Evolutionary conservation across 1,140 invertebrate species (phyloP).

Genomic region (Drosophila kurseongensis): DNA sequence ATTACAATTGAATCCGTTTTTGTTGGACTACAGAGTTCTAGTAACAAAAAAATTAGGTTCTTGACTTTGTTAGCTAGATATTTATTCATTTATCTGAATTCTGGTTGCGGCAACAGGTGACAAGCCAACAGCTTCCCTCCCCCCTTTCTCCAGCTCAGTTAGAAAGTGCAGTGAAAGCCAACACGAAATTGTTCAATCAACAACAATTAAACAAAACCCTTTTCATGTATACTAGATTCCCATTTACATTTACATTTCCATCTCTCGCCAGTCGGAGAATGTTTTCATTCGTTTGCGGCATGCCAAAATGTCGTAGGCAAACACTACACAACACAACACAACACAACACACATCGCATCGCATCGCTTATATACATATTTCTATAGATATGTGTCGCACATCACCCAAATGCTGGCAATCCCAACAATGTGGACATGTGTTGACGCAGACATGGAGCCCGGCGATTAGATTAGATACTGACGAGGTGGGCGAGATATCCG

Average conservation of each 20-base stretch:
- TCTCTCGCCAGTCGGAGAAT: conserved; percentile 30
- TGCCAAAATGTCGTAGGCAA: conserved; percentile 34
- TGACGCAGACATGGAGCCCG: conserved; percentile 25
- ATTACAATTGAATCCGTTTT: too few relatives aligned
- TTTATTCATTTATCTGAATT: conserved; percentile 8
- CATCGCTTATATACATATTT: neutral
- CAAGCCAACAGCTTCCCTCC: conserved; percentile 2
- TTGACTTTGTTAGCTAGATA: too few relatives aligned
- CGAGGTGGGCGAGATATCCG: conserved; percentile 9
- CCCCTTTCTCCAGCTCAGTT: conserved; percentile 23
- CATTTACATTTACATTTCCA: conserved; percentile 37
- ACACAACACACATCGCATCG: conserved; percentile 1
- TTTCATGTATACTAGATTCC: conserved; percentile 48
- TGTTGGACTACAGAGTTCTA: too few relatives aligned
- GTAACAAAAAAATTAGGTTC: too few relatives aligned
- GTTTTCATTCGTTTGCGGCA: conserved; percentile 32
- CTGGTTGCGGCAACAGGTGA: conserved; percentile 55
- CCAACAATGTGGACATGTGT: conserved; percentile 52
- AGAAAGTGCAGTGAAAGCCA: conserved; percentile 80
- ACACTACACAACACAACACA: neutral
- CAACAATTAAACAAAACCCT: conserved; percentile 77
- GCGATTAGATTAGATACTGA: conserved; percentile 55
- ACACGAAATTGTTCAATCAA: conserved; percentile 58
- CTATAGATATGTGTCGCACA: neutral
- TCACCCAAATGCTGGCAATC: conserved; percentile 30